Conservation (phyloP, 2,888 invertebrate species). For the Trypoxylon attenuatum region DNA sequence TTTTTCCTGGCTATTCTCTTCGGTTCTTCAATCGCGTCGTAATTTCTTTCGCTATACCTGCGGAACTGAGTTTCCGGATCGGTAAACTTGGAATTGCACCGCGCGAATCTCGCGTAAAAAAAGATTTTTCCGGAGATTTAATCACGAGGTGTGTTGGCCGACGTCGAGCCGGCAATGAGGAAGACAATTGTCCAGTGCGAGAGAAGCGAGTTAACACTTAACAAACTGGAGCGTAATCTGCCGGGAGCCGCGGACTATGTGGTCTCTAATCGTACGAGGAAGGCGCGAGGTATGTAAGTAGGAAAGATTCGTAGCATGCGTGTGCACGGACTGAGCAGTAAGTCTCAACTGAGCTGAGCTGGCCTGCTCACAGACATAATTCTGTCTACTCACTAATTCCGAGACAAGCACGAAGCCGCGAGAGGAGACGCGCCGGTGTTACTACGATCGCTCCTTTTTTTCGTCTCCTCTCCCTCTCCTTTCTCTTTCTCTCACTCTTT, state of each 20-base stretch:
- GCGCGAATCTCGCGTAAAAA: too few species aligned
- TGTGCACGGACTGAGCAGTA: conserved; percentile 72
- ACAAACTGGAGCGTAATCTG: conserved; percentile 47
- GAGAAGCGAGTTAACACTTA: conserved; percentile 33
- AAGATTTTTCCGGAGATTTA: too few species aligned
- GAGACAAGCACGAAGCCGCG: conserved; percentile 63
- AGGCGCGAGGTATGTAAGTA: conserved; percentile 54
- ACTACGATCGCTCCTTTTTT: conserved; percentile 58
- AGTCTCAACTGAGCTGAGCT: conserved; percentile 72
- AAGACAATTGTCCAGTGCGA: conserved; percentile 10
- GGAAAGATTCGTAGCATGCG: conserved; percentile 59
- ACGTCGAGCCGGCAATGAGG: neutral
- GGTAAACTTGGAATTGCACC: neutral
- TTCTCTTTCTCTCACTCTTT: conserved; percentile 15
- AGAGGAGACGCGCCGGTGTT: conserved; percentile 63
- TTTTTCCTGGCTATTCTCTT: neutral
- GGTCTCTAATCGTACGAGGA: conserved; percentile 53
- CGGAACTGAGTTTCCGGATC: too few species aligned
- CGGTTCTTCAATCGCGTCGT: too few species aligned
- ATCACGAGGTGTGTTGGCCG: too few species aligned
- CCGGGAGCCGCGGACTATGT: conserved; percentile 44
- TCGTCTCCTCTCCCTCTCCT: conserved; percentile 2
- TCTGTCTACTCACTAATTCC: conserved; percentile 74
- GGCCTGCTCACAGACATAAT: conserved; percentile 72
- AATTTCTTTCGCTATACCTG: too few species aligned